Evolutionary conservation across 2,797 vertebrate species (phyloP), one percentile per base, ranked within the genome.

Genomic region (Gephyroberyx darwinii): DNA sequence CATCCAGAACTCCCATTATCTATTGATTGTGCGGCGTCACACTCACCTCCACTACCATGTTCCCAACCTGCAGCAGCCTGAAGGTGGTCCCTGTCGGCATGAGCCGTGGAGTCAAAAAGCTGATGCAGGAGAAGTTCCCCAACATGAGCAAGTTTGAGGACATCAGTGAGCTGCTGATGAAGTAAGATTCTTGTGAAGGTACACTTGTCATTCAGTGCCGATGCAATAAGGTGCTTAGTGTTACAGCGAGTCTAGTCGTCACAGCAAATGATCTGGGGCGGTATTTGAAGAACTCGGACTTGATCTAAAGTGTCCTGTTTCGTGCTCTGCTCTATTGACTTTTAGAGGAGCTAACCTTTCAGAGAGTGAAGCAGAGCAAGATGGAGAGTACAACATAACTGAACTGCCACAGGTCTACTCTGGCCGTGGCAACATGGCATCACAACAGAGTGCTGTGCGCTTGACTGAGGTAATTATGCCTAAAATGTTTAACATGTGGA

Each of bases 21-120:
- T 55, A 12, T 68, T 8, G 8, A 2, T 16, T 12, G 2, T 30
- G 8, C 5, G 30, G 71, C 0, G 3, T 71, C 1, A 52, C 26
- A n/a, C 50, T 76, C 37, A 76, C 41, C 43, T 45, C 0, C 2
- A 8, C 0, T 16, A 12, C 39, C 0, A 1, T 48, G 6, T 60
- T 71, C 4, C 3, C 52, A 12, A 19, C 69, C 57, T 80, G 87
- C 92, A 98, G 97, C 81, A 97, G 96, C 64, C 87, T 99, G 77
- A 98, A 97, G 83, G 96, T 99, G 0, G 95, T 99, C 4, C 97
- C 97, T 0, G 96, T 98, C 60, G 97, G 97, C 0, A 94, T 97
- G 77, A 99, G 97, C 83, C 94, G 94, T 0, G 96, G 96, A 0
- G 92, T 98, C 69, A 98, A 97, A 92, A 98, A 98, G 84, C 93